Evolutionary conservation across 2,797 vertebrate species (phyloP).

Genomic region (Pangasius mekongensis): DNA sequence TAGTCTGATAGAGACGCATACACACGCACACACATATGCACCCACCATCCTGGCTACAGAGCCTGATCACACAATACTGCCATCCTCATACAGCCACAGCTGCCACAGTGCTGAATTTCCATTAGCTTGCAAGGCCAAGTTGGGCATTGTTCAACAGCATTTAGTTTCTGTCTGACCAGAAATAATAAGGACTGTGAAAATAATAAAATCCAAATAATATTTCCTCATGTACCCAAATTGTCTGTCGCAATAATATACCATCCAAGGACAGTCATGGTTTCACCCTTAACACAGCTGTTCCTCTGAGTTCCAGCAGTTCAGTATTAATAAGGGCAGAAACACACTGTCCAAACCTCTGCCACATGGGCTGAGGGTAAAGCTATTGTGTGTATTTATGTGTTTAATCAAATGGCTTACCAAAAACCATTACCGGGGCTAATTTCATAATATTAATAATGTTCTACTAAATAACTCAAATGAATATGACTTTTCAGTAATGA

Average conservation of each 20-base stretch:
- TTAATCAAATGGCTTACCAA: conserved; percentile 19
- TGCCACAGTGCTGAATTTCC: conserved; percentile 11
- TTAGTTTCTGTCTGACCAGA: conserved; percentile 8
- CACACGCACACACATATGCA: neutral
- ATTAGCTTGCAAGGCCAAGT: conserved; percentile 22
- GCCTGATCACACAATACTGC: conserved; percentile 12
- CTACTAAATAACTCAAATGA: neutral
- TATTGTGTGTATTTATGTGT: neutral
- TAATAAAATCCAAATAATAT: conserved; percentile 29
- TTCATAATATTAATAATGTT: neutral
- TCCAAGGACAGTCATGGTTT: conserved; percentile 23
- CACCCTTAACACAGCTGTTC: conserved; percentile 29
- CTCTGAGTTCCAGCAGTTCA: neutral
- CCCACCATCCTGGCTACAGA: conserved; percentile 21
- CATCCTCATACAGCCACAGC: neutral
- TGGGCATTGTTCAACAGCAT: conserved; percentile 14
- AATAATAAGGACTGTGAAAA: conserved; percentile 18
- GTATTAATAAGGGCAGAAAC: conserved; percentile 18
- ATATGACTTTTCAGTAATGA: neutral
- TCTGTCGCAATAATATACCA: conserved; percentile 14
- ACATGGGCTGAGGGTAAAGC: conserved; percentile 19
- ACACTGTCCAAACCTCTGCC: conserved; percentile 19
- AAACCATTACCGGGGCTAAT: neutral
- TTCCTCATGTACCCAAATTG: conserved; percentile 2
- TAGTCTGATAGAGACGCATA: conserved; percentile 36